Evolutionary conservation across 2,888 invertebrate genomes (phyloP), one percentile per base, ranked within the genome.

Genomic region (Eupithecia subfuscata): DNA sequence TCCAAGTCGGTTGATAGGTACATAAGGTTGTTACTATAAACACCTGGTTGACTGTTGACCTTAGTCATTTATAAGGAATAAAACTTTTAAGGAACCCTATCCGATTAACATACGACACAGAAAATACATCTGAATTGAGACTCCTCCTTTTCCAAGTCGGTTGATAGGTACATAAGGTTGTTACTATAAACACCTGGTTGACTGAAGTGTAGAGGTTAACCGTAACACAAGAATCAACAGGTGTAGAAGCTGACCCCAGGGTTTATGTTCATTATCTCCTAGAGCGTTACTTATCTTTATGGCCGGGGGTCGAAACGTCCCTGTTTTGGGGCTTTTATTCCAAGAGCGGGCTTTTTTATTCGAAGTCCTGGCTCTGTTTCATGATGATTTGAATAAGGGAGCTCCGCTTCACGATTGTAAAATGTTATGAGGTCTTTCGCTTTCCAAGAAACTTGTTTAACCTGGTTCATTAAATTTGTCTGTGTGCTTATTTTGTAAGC

Each of bases 231-330:
- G 63, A 64, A 64, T 64, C 63, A 64, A 64, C 63, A 64, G 63
- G 63, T 64, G 34, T 34, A 0, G 30, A 64, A 64, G 63, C 63
- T 64, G 63, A 45, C 69, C 69, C 43, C 67, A n/a, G 16, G 37
- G 40, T 40, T 67, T 67, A 67, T 67, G n/a, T 67, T n/a, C 14
- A 69, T 45, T 12, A 45, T 69, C 75, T 63, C 63, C 63, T 18
- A 34, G 34, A 64, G 37, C 80, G 72, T 79, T 78, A 81, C 80
- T 81, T 81, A 81, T 79, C 79, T 81, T 81, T 81, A 79, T 75
- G 76, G 75, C 77, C 70, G 73, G 52, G 69, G 75, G 64, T 69
- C 64, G 75, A 71, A 74, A 64, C 14, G 25, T 7, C 18, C 18
- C 30, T 34, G 30, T 30, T 63, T 64, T 30, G 30, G 30, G 63